These are phyloP conservation scores for Hyperoplus lanceolatus DNA, from an alignment of 2,797 vertebrate species.

Conservation along the genomic window DNA sequence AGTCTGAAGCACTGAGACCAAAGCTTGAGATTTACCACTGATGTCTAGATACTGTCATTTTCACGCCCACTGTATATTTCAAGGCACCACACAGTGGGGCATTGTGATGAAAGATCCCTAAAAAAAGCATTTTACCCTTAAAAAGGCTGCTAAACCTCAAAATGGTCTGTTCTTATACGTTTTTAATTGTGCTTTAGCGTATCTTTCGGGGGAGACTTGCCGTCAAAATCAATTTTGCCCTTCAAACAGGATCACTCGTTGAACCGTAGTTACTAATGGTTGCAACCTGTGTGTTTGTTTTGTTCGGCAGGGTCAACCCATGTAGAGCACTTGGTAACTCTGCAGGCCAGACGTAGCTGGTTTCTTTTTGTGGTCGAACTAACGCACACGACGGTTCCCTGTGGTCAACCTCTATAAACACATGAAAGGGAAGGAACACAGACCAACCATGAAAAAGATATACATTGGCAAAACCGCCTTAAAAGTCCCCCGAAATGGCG, in stretches of 20 bases:
- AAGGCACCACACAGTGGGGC: slow-evolving; percentile 13
- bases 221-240: slow-evolving; percentile 40
- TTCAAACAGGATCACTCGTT: slow-evolving; percentile 12
- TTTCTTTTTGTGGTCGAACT: slow-evolving; percentile 60
- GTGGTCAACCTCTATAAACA: slow-evolving; percentile 74
- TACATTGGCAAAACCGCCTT: slow-evolving; percentile 89
- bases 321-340: slow-evolving; percentile 74
- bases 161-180: slow-evolving; percentile 16
- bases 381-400: slow-evolving; percentile 65
- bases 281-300: slow-evolving; percentile 77
- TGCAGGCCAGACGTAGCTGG: slow-evolving; percentile 75
- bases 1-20: slow-evolving; percentile 26
- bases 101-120: neutral
- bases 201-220: slow-evolving; percentile 6
- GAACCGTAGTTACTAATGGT: slow-evolving; percentile 58
- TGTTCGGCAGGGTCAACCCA: slow-evolving; percentile 83
- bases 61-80: slow-evolving; percentile 17
- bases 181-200: slow-evolving; percentile 26
- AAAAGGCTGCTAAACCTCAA: slow-evolving; percentile 25
- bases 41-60: slow-evolving; percentile 35
- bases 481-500: slow-evolving; percentile 86
- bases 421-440: slow-evolving; percentile 85
- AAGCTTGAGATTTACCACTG: slow-evolving; percentile 54
- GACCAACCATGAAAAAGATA: slow-evolving; percentile 89
- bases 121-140: slow-evolving; percentile 33